A percentile compares a stretch with the other conserved stretches of the same genome.
Evolutionary conservation across 2,888 invertebrate species (phyloP).

Genomic region (Branchellion lobata): DNA sequence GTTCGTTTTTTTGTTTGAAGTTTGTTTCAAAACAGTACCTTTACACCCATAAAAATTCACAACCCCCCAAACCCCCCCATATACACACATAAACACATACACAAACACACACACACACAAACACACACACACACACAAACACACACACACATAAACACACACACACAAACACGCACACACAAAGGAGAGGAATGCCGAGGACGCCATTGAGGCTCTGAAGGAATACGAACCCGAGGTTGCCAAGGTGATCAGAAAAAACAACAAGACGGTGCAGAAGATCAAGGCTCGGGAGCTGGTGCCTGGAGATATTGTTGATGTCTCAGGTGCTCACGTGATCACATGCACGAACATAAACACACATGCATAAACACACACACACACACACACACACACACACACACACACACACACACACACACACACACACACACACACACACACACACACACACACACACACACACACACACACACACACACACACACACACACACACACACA

Average conservation of each 20-base stretch:
- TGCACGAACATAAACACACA: neutral
- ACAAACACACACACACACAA: slow-evolving; percentile 37
- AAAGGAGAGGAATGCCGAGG: slow-evolving; percentile 98
- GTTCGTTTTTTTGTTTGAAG: no score
- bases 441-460: no score
- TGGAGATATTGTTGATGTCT: slow-evolving; percentile 96
- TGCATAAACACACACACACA: neutral
- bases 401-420: neutral
- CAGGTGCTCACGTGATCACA: no score
- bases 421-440: no score
- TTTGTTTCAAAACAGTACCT: no score
- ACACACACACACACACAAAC: slow-evolving; percentile 38
- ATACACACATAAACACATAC: slow-evolving; percentile 41
- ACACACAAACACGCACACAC: neutral
- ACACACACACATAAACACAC: slow-evolving; percentile 41
- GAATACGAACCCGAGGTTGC: slow-evolving; percentile 99
- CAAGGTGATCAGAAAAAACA: slow-evolving; percentile 87
- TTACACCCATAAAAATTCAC: no score
- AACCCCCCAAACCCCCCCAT: no score
- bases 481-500: no score
- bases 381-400: neutral
- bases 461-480: no score
- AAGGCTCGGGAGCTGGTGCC: slow-evolving; percentile 97
- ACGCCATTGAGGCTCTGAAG: slow-evolving; percentile 99
- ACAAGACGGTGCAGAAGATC: slow-evolving; percentile 94